Evolutionary conservation across 1,140 invertebrate species (phyloP), one percentile per base, ranked within the genome.

Genomic region (Arctopsyche grandis): DNA sequence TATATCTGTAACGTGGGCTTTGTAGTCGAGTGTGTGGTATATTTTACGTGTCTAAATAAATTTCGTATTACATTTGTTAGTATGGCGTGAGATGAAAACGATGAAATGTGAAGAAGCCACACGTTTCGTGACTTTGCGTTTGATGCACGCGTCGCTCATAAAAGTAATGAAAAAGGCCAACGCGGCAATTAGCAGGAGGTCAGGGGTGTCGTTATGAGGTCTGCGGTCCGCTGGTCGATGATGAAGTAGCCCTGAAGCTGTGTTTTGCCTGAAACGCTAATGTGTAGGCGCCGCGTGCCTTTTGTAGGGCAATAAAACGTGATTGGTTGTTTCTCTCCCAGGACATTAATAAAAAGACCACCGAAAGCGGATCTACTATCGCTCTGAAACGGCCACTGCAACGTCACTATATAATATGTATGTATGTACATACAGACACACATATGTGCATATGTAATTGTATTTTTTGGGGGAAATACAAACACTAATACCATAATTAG

Each of bases 251-350:
- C 52, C n/a, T 63, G 56, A 63, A 16, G 29, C 56, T 63, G 1
- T 0, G 19, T 46, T 16, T 48, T 74, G 38, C 22, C 43, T 21
- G 44, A 74, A 70, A 56, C 70, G 43, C 74, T 76, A 63, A 76
- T 44, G 26, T 76, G 58, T 76, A 22, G 16, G 56, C 19, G 29
- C 74, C 56, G 19, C 56, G 56, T 43, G 56, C 74, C 56, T 24
- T 76, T 76, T 63, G 74, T 76, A 63, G 29, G 56, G 56, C 56
- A 43, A 76, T 76, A 76, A 76, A 76, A 76, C 58, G 26, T 76
- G 56, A 76, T 76, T 76, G 74, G 74, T 76, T 76, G 74, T 76
- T 58, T 16, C 56, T 63, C 24, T 75, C 73, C 73, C 73, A 75
- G 14, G 73, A 43, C 73, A 75, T 75, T 75, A 75, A 75, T 75